Conservation (phyloP, 2,888 invertebrate genomes). For the Tenodera sinensis region DNA sequence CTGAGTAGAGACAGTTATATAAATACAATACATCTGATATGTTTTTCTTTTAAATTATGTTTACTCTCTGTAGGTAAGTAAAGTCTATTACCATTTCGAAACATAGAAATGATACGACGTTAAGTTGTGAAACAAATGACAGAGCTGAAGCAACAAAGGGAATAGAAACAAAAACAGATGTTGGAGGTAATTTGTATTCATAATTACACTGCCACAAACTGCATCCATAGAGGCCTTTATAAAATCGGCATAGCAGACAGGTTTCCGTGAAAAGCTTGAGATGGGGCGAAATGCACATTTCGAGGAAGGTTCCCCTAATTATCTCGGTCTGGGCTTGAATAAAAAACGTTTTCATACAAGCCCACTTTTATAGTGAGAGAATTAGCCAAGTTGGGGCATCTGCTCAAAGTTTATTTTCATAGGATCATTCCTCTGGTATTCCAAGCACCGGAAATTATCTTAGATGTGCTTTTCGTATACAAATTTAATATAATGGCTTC, state of each 20-base stretch:
- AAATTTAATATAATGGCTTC: too few relatives aligned
- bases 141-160: too few relatives aligned
- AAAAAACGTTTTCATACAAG: neutral
- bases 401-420: neutral
- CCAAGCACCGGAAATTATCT: neutral
- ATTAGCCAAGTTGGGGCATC: neutral
- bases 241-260: neutral
- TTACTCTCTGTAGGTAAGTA: too few relatives aligned
- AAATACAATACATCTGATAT: too few relatives aligned
- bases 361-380: neutral
- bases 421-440: neutral
- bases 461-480: too few relatives aligned
- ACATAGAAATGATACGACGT: too few relatives aligned
- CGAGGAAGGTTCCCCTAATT: neutral
- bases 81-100: too few relatives aligned
- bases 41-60: too few relatives aligned
- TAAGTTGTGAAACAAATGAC: too few relatives aligned
- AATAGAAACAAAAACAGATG: too few relatives aligned
- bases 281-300: neutral
- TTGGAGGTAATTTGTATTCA: neutral
- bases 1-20: too few relatives aligned
- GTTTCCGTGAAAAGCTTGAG: neutral
- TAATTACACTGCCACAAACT: neutral
- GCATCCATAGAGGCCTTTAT: neutral
- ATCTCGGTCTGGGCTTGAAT: neutral